Evolutionary conservation across 2,113 vertebrate genomes (phyloP), one percentile per base, ranked within the genome.

Genomic region (Varanus komodoensis): DNA sequence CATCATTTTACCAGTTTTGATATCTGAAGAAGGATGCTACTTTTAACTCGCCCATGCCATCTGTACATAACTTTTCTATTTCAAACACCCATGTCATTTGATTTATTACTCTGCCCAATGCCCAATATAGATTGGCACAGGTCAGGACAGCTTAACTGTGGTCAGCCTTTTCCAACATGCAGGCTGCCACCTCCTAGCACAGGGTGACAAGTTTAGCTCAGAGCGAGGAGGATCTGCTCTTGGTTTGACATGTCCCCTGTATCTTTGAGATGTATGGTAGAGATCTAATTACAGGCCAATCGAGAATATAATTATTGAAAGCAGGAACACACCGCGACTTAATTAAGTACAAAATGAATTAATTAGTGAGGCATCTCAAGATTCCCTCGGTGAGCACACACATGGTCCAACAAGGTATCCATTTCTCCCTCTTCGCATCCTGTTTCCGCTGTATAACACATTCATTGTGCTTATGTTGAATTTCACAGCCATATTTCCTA

Each of bases 151-250:
- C 88, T 91, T 82, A 71, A 71, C 92, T 71, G 90, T 92, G 89
- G 92, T 87, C 85, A 92, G n/a, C 23, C 81, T 82, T 91, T 83
- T 88, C 82, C 73, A 2, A 8, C 1, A 61, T 89, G 94, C 94
- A 94, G 0, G 4, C 92, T 92, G 4, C 92, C 93, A 95, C 80
- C 23, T 21, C 88, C 90, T 89, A 27, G 87, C 74, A 89, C 94
- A 96, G 93, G 93, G 93, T 92, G 93, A 95, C 92, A 94, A 94
- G 93, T 89, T 95, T 95, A 96, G 95, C 93, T 92, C 89, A 94
- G 94, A 94, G 64, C 87, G 89, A 94, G 94, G 94, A 90, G 96
- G 94, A 96, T 95, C 89, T 91, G 57, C 71, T 48, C 84, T 93
- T 93, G 93, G 94, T 95, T 90, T 93, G 83, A 86, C 83, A 80